Evolutionary conservation across 2,797 vertebrate genomes (phyloP).

Genomic region (Tragopan temminckii): DNA sequence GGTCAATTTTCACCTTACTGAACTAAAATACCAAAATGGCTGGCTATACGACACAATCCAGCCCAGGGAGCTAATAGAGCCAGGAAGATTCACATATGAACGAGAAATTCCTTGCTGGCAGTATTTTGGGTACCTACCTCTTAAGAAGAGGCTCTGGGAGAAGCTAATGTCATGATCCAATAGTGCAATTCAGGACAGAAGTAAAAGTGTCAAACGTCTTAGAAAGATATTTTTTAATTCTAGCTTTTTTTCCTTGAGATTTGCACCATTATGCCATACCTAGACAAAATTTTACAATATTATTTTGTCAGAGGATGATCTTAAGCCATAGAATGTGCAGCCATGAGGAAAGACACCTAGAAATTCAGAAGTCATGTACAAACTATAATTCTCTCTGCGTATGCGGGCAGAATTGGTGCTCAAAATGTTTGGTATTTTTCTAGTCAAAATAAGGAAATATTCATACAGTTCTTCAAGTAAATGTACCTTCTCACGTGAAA

Average conservation of each 20-base stretch:
- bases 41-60: not conserved
- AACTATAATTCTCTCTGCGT: not conserved
- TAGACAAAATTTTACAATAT: not conserved
- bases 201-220: not conserved
- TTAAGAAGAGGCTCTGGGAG: not conserved
- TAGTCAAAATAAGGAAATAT: not conserved
- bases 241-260: not conserved
- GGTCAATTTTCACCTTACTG: not conserved
- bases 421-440: not conserved
- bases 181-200: not conserved
- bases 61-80: not conserved
- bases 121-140: not conserved
- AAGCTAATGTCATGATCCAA: not conserved
- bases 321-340: not conserved
- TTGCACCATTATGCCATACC: not conserved
- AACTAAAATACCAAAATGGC: not conserved
- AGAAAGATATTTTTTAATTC: not conserved
- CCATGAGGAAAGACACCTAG: not conserved
- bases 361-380: not conserved
- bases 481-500: not conserved
- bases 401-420: not conserved
- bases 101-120: not conserved
- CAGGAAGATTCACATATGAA: not conserved
- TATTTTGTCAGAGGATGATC: not conserved
- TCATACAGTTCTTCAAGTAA: not conserved